These are phyloP conservation scores for Oligia strigilis DNA, from an alignment of 2,888 invertebrate genomes.

Conservation along the genomic window DNA sequence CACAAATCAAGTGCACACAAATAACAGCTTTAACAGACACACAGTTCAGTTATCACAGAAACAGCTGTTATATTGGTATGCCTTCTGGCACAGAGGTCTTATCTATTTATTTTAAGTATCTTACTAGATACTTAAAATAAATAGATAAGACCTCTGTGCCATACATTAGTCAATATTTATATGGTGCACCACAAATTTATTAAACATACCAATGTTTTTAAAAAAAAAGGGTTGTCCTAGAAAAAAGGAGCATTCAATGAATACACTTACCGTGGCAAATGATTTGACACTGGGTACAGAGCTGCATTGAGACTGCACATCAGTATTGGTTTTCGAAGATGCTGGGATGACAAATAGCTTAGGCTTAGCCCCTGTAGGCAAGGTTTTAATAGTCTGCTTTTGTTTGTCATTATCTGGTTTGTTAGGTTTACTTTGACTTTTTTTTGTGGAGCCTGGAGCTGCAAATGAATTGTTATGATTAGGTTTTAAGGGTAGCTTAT, in stretches of 20 bases:
- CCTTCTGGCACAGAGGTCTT: neutral
- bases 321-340: slow-evolving; percentile 70
- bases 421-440: slow-evolving; percentile 73
- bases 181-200: neutral
- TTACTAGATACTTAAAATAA: no score
- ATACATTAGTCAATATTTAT: neutral
- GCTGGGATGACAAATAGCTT: slow-evolving; percentile 62
- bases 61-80: neutral
- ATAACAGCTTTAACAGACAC: neutral
- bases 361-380: slow-evolving; percentile 57
- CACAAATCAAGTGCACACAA: neutral
- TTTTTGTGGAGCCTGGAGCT: slow-evolving; percentile 72
- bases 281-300: slow-evolving; percentile 81
- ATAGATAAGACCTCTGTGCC: no score
- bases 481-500: neutral
- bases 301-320: slow-evolving; percentile 83
- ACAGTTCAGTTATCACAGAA: neutral
- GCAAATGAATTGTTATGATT: slow-evolving; percentile 36
- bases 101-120: no score
- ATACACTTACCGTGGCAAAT: slow-evolving; percentile 82
- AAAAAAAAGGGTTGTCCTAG: neutral
- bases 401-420: slow-evolving; percentile 73
- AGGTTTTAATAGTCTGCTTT: slow-evolving; percentile 62
- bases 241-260: no score
- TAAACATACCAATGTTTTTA: neutral